Evolutionary conservation across 2,113 vertebrate genomes (phyloP).

Genomic region (Caranx melampygus): DNA sequence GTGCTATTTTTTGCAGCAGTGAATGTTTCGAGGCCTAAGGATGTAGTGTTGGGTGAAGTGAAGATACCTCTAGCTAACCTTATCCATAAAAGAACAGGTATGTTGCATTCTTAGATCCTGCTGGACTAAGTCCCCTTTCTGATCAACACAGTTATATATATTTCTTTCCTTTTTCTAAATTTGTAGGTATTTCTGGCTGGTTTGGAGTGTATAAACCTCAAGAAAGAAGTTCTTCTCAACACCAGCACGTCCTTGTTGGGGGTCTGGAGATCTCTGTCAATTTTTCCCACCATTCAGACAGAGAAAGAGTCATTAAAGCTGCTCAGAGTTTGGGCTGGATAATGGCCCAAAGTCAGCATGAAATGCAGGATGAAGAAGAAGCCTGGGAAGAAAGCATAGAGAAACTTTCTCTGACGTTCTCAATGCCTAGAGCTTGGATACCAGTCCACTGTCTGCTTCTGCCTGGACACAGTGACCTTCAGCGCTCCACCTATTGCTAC

Average conservation of each 20-base stretch:
- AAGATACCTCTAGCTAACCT: conserved; percentile 80
- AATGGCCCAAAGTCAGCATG: conserved; percentile 33
- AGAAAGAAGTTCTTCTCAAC: conserved; percentile 57
- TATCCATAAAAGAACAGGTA: conserved; percentile 83
- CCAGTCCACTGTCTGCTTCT: conserved; percentile 88
- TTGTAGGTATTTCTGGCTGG: conserved; percentile 93
- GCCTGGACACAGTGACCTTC: conserved; percentile 82
- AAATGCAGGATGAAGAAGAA: conserved; percentile 62
- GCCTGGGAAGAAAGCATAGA: conserved; percentile 18
- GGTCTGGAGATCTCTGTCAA: conserved; percentile 90
- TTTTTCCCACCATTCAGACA: conserved; percentile 88
- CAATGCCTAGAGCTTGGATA: conserved; percentile 89
- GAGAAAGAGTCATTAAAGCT: conserved; percentile 87
- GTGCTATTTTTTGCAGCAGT: conserved; percentile 42
- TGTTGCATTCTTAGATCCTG: neutral
- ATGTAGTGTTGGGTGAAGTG: conserved; percentile 79
- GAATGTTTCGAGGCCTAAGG: conserved; percentile 53
- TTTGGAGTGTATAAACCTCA: conserved; percentile 84
- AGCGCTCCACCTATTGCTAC: conserved; percentile 89
- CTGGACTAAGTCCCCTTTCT: neutral
- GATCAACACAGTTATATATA: neutral
- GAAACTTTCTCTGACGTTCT: conserved; percentile 80
- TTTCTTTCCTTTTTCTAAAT: conserved; percentile 24
- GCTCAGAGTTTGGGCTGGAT: conserved; percentile 88
- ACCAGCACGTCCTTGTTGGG: conserved; percentile 82